These are phyloP conservation scores for Peribatodes rhomboidaria DNA, from an alignment of 2,888 invertebrate species.

Conservation along the genomic window DNA sequence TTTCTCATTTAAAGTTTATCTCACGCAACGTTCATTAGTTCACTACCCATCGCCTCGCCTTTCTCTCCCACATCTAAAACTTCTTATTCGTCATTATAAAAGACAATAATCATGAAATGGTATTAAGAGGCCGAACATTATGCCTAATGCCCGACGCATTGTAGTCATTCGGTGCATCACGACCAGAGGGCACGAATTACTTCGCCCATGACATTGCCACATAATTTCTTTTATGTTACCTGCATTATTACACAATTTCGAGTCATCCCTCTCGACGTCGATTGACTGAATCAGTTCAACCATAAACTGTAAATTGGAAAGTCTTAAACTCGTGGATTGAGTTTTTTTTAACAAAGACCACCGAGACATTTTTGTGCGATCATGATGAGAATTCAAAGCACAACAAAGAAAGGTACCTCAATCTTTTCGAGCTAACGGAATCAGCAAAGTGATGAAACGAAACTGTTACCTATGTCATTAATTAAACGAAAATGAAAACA, in stretches of 20 bases:
- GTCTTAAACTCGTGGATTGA: constrained; percentile 17
- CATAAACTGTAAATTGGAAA: constrained; percentile 30
- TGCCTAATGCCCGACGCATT: constrained; percentile 73
- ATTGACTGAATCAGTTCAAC: constrained; percentile 41
- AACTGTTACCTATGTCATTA: background rate
- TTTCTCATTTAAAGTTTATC: constrained; percentile 40
- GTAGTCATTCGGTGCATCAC: constrained; percentile 77
- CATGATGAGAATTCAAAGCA: constrained; percentile 1
- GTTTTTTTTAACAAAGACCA: constrained; percentile 24
- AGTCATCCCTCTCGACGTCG: constrained; percentile 38
- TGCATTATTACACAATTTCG: constrained; percentile 44
- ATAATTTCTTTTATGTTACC: constrained; percentile 65
- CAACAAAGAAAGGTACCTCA: constrained; percentile 4
- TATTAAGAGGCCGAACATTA: constrained; percentile 69
- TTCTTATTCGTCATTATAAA: constrained; percentile 68
- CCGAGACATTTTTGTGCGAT: constrained; percentile 18
- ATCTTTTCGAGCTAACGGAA: background rate
- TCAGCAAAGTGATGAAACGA: background rate
- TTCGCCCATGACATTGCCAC: constrained; percentile 80
- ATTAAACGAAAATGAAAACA: constrained; percentile 7
- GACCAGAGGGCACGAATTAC: constrained; percentile 70
- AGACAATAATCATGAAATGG: constrained; percentile 70
- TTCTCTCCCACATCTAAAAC: constrained; percentile 55
- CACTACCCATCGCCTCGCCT: constrained; percentile 52
- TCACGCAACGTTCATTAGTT: constrained; percentile 46